Conservation (phyloP, 1,140 invertebrate genomes). For the Notospermus geniculatus region DNA sequence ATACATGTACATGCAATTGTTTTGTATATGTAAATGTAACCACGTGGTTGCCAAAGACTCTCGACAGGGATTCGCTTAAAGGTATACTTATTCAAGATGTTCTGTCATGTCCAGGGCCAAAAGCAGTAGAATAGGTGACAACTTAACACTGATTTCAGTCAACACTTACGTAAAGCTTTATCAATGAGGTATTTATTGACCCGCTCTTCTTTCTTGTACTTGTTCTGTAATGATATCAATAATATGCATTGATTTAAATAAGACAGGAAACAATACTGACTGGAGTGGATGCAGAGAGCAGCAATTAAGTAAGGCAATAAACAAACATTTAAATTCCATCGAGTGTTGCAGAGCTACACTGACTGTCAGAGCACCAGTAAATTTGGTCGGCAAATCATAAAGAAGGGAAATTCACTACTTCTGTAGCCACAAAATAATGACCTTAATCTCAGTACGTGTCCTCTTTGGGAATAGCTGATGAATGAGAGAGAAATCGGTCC, state of each 20-base stretch:
- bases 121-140: too few species aligned
- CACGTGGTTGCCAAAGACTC: conserved; percentile 29
- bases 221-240: conserved; percentile 58
- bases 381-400: too few species aligned
- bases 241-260: too few species aligned
- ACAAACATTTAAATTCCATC: too few species aligned
- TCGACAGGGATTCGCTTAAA: conserved; percentile 9
- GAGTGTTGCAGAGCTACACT: too few species aligned
- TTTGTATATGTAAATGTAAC: conserved; percentile 3
- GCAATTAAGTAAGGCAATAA: too few species aligned
- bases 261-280: too few species aligned
- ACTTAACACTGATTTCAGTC: conserved; percentile 22
- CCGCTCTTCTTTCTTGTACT: conserved; percentile 68
- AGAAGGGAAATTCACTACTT: too few species aligned
- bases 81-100: conserved; percentile 18
- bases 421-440: conserved; percentile 6
- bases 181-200: conserved; percentile 61
- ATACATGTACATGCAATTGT: too few species aligned
- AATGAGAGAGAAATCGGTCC: conserved; percentile 89
- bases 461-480: conserved; percentile 75
- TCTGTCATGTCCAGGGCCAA: conserved; percentile 13
- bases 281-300: too few species aligned
- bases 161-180: conserved; percentile 57
- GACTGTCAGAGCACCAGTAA: too few species aligned
- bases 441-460: conserved; percentile 75